Evolutionary conservation across 92 coral and sea anemone genomes (phyloP).

Genomic region (Epizoanthus fatuus): DNA sequence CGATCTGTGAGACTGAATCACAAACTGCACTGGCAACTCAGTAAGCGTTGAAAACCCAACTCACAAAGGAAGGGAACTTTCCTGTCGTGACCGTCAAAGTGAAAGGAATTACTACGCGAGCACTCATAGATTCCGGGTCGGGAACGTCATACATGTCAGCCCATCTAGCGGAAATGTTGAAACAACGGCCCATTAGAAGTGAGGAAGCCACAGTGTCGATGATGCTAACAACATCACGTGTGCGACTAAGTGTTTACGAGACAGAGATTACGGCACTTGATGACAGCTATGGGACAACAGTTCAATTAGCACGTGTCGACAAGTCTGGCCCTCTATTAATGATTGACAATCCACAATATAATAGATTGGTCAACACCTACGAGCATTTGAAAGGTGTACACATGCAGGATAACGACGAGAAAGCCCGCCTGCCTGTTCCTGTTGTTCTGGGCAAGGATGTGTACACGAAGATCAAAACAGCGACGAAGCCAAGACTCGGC

Average conservation of each 20-base stretch:
- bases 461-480: conserved; percentile 23
- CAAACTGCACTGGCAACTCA: conserved; percentile 19
- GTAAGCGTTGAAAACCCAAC: background rate
- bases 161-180: conserved; percentile 11
- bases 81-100: conserved; percentile 30
- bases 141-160: conserved; percentile 41
- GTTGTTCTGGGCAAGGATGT: conserved; percentile 42
- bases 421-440: conserved; percentile 25
- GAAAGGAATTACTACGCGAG: conserved; percentile 20
- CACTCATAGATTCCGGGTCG: conserved; percentile 33
- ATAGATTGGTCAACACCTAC: conserved; percentile 6
- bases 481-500: conserved; percentile 21
- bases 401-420: conserved; percentile 22
- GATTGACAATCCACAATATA: conserved; percentile 15
- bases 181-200: conserved; percentile 12
- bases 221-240: background rate
- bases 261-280: conserved; percentile 3
- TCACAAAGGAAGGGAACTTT: conserved; percentile 17
- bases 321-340: conserved; percentile 6
- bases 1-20: conserved; percentile 11
- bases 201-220: background rate
- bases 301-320: conserved; percentile 22
- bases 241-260: background rate
- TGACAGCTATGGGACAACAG: background rate
- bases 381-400: conserved; percentile 18